phyloP scores from a whole-genome alignment of 2,797 vertebrate species.

The Cryptoblepharus egeriae region DNA sequence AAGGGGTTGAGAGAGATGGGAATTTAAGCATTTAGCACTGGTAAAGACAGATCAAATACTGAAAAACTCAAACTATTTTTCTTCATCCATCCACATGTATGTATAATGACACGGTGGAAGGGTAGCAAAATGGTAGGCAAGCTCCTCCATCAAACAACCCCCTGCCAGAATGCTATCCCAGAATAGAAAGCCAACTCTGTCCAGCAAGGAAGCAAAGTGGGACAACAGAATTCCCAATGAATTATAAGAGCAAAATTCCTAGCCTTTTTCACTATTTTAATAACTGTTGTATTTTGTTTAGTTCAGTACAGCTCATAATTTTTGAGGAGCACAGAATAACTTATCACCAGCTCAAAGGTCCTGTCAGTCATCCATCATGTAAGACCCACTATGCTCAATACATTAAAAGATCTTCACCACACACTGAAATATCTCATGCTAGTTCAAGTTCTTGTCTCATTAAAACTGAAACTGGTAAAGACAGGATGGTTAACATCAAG shows the following conservation, averaged over 20 bases:
- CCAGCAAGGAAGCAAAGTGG: background rate
- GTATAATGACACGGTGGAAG: background rate
- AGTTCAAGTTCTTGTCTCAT: background rate
- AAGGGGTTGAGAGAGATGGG: background rate
- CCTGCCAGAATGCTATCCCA: background rate
- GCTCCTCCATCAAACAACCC: background rate
- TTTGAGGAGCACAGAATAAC: background rate
- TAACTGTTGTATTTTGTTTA: background rate
- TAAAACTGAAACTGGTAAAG: background rate
- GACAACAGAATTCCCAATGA: background rate
- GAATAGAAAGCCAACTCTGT: background rate
- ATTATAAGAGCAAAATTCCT: background rate
- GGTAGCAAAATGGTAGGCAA: background rate
- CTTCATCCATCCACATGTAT: background rate
- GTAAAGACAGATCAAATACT: too few species aligned
- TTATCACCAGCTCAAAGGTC: background rate
- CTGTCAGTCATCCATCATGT: background rate
- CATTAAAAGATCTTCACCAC: background rate
- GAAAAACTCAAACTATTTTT: too few species aligned
- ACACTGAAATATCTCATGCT: background rate
- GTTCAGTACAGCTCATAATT: background rate
- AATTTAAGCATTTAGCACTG: background rate
- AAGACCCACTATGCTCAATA: background rate
- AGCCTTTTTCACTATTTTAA: background rate
- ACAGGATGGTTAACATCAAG: background rate